Base-by-base conservation (phyloP, 53 echinoderm and acorn worm genomes). In the Zoroaster sp. region DNA sequence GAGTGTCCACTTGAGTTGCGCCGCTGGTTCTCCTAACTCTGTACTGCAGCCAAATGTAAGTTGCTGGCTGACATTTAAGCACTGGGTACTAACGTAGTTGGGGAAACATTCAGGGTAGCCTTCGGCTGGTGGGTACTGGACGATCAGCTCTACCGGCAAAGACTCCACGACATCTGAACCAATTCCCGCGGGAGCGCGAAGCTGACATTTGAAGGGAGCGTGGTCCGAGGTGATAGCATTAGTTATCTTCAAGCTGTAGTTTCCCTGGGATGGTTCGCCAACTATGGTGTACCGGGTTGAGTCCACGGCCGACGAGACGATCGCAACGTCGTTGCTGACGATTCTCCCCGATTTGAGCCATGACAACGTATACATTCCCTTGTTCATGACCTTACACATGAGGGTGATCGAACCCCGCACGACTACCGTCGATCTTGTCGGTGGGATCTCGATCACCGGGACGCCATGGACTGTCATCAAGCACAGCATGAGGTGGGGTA, bases 231-330 rank as follows among this genome's bases (percentile, higher is more conserved):
- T n/a, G 31, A 70, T n/a, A 2, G 91, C 40, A 4, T 52, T 32
- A 3, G 75, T 91, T 43, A 93, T 93, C 51, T 71, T 80, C 5
- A 93, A 41, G 71, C 82, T 93, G 63, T 88, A 93, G 52, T 87
- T 75, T 1, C 87, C 79, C 4, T 83, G 70, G 30, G 49, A 14
- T 28, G 13, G 45, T 10, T 80, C 52, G 7, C 93, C 90, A 1
- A 75, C 82, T 1, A 93, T 83, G 33, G 87, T 67, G 77, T 81
- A 93, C 18, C 93, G 75, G 33, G 74, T 13, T 0, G 37, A 8
- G 25, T 74, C 82, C 3, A 86, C 93, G 14, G 46, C 42, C 1
- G 37, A 25, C 0, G 87, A 21, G 40, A 3, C 42, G 11, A 92
- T 55, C 0, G 42, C 25, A 18, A 67, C 73, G 47, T 92, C 73